Evolutionary conservation across 2,113 vertebrate genomes (phyloP).

Genomic region (Recurvirostra avosetta): DNA sequence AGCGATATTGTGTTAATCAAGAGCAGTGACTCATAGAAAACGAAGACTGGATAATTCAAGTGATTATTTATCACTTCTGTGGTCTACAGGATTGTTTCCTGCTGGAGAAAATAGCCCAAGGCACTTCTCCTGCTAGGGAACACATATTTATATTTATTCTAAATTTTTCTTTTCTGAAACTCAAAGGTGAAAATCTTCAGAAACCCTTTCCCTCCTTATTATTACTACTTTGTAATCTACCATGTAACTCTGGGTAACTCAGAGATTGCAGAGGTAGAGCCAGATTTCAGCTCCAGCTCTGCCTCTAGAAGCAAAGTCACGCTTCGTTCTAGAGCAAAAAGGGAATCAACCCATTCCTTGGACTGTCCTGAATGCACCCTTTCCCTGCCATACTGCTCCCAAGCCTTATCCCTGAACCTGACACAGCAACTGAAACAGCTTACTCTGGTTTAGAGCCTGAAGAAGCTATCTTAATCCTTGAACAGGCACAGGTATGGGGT

Average conservation of each 20-base stretch:
- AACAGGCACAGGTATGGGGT: background rate
- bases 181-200: background rate
- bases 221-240: background rate
- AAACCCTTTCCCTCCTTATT: background rate
- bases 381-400: background rate
- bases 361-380: background rate
- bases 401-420: background rate
- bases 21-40: slow-evolving; percentile 38
- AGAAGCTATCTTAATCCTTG: background rate
- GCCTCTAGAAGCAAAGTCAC: background rate
- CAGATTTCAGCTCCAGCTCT: background rate
- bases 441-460: background rate
- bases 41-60: background rate
- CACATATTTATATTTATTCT: background rate
- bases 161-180: background rate
- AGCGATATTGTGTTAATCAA: background rate
- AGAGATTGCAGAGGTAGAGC: background rate
- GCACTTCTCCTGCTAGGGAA: background rate
- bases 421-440: background rate
- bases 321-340: background rate
- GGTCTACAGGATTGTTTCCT: slow-evolving; percentile 9
- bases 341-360: background rate
- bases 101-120: background rate
- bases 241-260: background rate
- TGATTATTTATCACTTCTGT: slow-evolving; percentile 11